Evolutionary conservation across 2,888 invertebrate genomes (phyloP).

Genomic region (Plagodis pulveraria): DNA sequence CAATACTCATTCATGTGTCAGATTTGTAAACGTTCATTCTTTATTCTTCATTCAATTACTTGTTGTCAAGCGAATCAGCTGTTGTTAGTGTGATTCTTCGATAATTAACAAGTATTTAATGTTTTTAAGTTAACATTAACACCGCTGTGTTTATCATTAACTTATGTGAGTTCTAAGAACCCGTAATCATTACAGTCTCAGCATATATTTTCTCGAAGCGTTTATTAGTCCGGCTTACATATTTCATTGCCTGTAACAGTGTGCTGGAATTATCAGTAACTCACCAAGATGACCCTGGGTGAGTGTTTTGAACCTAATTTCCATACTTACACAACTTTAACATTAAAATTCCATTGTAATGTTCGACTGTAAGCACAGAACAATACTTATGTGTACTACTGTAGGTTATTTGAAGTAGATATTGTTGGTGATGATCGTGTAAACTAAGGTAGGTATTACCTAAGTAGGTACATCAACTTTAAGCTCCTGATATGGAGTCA

Average conservation of each 20-base stretch:
- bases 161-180: neutral
- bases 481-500: too few relatives aligned
- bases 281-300: conserved; percentile 45
- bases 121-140: neutral
- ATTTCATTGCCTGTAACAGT: conserved; percentile 17
- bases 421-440: too few relatives aligned
- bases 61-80: conserved; percentile 42
- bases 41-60: conserved; percentile 16
- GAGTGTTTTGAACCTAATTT: conserved; percentile 33
- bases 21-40: conserved; percentile 11
- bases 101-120: conserved; percentile 4
- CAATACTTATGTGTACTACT: neutral
- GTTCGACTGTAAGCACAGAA: neutral
- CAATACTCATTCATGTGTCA: conserved; percentile 8
- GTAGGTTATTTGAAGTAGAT: too few relatives aligned
- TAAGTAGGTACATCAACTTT: too few relatives aligned
- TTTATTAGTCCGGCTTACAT: conserved; percentile 1
- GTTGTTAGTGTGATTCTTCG: conserved; percentile 27
- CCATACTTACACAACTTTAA: neutral
- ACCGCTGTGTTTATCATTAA: neutral
- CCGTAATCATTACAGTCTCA: neutral
- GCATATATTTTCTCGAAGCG: too few relatives aligned
- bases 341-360: too few relatives aligned
- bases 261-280: conserved; percentile 17
- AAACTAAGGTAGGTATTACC: too few relatives aligned